These are phyloP conservation scores for Hydrozoanthus gracilis DNA, from an alignment of 92 coral and sea anemone species.

Conservation along the genomic window DNA sequence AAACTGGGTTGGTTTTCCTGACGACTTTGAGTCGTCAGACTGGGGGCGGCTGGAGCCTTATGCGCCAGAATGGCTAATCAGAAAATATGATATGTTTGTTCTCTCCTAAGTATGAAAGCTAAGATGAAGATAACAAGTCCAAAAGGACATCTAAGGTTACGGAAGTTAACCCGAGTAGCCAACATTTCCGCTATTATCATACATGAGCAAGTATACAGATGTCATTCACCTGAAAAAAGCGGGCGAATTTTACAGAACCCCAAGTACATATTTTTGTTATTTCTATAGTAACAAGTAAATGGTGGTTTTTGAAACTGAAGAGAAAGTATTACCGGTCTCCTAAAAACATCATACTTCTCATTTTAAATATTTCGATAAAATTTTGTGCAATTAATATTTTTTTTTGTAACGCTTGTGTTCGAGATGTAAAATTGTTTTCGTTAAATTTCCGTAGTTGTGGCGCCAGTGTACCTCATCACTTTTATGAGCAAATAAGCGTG, in stretches of 20 bases:
- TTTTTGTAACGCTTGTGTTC: neutral
- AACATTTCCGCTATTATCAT: slow-evolving; percentile 3
- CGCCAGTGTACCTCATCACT: neutral
- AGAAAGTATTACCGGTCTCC: too few relatives aligned
- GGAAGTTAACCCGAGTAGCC: neutral
- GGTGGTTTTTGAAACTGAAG: too few relatives aligned
- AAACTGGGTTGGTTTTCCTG: too few relatives aligned
- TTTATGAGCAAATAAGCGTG: neutral
- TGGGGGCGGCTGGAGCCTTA: too few relatives aligned
- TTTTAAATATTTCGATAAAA: neutral
- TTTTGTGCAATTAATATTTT: neutral
- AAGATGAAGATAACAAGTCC: neutral
- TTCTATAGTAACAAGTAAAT: neutral
- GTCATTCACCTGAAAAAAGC: neutral
- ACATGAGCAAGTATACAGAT: neutral
- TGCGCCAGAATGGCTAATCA: neutral
- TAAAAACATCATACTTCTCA: too few relatives aligned
- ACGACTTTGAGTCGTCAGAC: too few relatives aligned
- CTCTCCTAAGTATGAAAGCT: slow-evolving; percentile 18
- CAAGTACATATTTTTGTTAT: neutral
- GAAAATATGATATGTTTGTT: neutral
- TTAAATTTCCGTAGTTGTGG: slow-evolving; percentile 22
- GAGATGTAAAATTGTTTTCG: slow-evolving; percentile 27
- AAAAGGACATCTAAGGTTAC: neutral
- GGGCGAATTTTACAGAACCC: neutral